Percentiles rank a stretch among this genome's conserved stretches.
phyloP scores from a whole-genome alignment of 2,797 vertebrate genomes.

The Antennarius maculatus region DNA sequence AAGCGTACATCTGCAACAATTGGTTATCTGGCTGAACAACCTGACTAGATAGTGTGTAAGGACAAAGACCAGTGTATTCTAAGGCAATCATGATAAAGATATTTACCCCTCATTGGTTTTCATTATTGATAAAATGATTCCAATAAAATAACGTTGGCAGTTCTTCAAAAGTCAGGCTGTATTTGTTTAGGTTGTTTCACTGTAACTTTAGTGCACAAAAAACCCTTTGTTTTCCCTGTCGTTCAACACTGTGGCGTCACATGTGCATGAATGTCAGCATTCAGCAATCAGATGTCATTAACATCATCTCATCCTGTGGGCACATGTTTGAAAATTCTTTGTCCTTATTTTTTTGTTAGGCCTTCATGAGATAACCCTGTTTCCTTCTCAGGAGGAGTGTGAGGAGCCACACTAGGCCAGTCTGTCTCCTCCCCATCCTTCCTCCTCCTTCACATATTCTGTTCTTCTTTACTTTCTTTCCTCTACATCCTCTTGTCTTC shows the following conservation, averaged over 20 bases:
- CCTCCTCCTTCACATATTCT: slow-evolving; percentile 44
- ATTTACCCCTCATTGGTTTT: slow-evolving; percentile 6
- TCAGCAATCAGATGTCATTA: slow-evolving; percentile 22
- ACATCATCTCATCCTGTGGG: slow-evolving; percentile 2
- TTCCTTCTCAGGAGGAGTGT: slow-evolving; percentile 36
- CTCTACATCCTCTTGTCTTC: slow-evolving; percentile 50
- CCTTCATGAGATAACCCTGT: slow-evolving; percentile 10
- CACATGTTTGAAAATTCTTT: slow-evolving; percentile 5
- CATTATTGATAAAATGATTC: slow-evolving; percentile 20
- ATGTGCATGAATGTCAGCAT: slow-evolving; percentile 16
- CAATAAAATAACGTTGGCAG: neutral
- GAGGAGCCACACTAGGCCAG: slow-evolving; percentile 22
- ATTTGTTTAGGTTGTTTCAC: slow-evolving; percentile 5
- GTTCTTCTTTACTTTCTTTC: slow-evolving; percentile 45
- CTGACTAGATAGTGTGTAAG: slow-evolving; percentile 5
- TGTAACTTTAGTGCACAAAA: slow-evolving; percentile 23
- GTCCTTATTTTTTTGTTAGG: neutral
- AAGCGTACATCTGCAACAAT: neutral
- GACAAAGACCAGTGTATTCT: neutral
- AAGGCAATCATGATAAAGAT: slow-evolving; percentile 10
- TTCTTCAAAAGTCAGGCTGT: slow-evolving; percentile 17
- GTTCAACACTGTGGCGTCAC: slow-evolving; percentile 5
- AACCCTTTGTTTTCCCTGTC: neutral
- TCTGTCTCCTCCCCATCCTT: slow-evolving; percentile 62
- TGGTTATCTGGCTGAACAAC: neutral